Percentiles rank a stretch among this genome's conserved stretches.
These are phyloP conservation scores for Mustelus asterias DNA, from an alignment of 2,113 vertebrate genomes.

Conservation along the genomic window DNA sequence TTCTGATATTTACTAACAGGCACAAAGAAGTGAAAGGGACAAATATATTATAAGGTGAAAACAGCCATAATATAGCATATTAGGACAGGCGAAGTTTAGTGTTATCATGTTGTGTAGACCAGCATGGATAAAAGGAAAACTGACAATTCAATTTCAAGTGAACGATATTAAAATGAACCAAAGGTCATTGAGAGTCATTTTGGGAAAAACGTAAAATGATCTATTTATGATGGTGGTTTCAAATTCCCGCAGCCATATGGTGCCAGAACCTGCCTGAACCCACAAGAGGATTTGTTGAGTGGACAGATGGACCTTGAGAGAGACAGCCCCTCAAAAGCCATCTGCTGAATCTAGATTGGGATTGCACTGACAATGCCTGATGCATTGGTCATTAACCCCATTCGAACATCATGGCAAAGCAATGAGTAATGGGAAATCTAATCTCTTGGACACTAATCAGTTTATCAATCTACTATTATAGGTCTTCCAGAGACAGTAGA, in stretches of 20 bases:
- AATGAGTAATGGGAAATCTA: background rate
- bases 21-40: background rate
- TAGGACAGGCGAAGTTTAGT: background rate
- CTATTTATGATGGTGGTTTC: constrained; percentile 5
- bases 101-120: background rate
- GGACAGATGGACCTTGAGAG: constrained; percentile 42
- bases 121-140: background rate
- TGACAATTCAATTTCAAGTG: background rate
- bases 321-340: constrained; percentile 32
- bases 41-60: background rate
- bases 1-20: background rate
- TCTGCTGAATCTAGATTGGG: constrained; percentile 39
- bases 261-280: background rate
- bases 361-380: constrained; percentile 26
- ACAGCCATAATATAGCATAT: background rate
- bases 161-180: background rate
- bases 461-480: constrained; percentile 17
- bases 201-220: constrained; percentile 24
- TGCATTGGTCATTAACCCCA: constrained; percentile 15
- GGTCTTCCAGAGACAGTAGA: background rate
- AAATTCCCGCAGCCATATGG: constrained; percentile 42
- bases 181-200: background rate
- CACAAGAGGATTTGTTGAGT: background rate
- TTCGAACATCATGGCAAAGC: accelerated
- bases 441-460: constrained; percentile 36